Evolutionary conservation across 2,888 invertebrate species (phyloP).

Genomic region (Panopea generosa): DNA sequence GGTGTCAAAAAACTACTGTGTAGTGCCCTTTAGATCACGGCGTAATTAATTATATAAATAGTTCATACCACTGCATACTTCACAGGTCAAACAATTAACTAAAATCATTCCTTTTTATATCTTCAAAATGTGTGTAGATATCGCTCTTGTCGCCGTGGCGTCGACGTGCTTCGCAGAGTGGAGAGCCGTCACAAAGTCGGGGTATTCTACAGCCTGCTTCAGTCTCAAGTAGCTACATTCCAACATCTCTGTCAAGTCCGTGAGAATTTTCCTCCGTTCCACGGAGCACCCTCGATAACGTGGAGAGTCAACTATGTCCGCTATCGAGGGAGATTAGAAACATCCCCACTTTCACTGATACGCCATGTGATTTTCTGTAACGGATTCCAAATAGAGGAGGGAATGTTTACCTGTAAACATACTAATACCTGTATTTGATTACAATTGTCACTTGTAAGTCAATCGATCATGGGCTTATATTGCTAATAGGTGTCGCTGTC

Average conservation of each 20-base stretch:
- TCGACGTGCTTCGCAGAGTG: constrained; percentile 15
- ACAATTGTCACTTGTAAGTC: constrained; percentile 58
- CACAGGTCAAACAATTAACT: no score
- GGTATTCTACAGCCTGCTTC: constrained; percentile 2
- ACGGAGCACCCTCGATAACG: constrained; percentile 25
- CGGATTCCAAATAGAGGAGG: constrained; percentile 61
- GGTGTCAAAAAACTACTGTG: no score
- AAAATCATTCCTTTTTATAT: no score
- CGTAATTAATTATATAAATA: no score
- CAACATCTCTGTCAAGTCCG: constrained; percentile 49
- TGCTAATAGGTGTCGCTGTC: constrained; percentile 53
- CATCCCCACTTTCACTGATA: constrained; percentile 62
- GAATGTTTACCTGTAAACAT: constrained; percentile 64
- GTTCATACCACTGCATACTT: no score
- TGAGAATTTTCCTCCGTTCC: constrained; percentile 62
- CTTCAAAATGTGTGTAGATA: background rate
- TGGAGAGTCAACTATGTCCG: constrained; percentile 36
- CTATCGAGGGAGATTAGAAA: constrained; percentile 49
- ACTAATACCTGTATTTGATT: constrained; percentile 60
- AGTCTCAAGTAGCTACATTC: constrained; percentile 60
- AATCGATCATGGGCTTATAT: constrained; percentile 38
- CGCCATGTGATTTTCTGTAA: constrained; percentile 38
- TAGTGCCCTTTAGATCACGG: no score
- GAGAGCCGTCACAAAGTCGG: constrained; percentile 15
- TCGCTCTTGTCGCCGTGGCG: constrained; percentile 26